Percentiles rank a stretch among this genome's conserved stretches.
Evolutionary conservation across 2,113 vertebrate species (phyloP).

Genomic region (Myocastor coypus): DNA sequence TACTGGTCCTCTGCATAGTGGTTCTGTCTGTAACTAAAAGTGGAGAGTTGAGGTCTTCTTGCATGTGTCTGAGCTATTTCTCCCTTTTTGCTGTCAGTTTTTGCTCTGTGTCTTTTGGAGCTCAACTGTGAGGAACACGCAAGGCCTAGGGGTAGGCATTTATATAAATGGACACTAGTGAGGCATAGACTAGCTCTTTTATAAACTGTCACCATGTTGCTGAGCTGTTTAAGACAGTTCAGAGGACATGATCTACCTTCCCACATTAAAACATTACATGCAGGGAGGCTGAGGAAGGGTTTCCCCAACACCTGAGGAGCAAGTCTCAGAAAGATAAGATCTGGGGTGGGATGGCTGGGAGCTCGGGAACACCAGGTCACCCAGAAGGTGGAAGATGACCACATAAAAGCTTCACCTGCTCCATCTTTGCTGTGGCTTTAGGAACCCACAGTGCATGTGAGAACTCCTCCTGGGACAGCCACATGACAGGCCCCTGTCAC

Average conservation of each 20-base stretch:
- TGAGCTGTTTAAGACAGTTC: neutral
- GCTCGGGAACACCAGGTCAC: neutral
- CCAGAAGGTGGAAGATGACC: neutral
- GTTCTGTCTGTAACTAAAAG: neutral
- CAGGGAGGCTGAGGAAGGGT: neutral
- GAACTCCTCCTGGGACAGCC: neutral
- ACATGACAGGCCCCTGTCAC: neutral
- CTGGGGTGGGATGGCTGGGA: neutral
- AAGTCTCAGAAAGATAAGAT: neutral
- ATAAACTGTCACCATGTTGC: neutral
- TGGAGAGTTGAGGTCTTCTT: neutral
- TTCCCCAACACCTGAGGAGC: accelerated
- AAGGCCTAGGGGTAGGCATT: neutral
- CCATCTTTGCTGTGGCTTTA: neutral
- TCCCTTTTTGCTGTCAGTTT: neutral
- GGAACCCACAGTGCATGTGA: neutral
- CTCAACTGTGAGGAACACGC: neutral
- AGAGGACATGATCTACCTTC: neutral
- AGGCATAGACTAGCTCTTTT: neutral
- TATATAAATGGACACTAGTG: neutral
- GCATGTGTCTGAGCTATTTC: neutral
- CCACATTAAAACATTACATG: neutral
- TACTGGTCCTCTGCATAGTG: neutral
- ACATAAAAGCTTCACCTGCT: neutral
- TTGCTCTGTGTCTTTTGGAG: neutral